Base-by-base conservation (phyloP, 2,888 invertebrate species). In the Drosophila affinis region DNA sequence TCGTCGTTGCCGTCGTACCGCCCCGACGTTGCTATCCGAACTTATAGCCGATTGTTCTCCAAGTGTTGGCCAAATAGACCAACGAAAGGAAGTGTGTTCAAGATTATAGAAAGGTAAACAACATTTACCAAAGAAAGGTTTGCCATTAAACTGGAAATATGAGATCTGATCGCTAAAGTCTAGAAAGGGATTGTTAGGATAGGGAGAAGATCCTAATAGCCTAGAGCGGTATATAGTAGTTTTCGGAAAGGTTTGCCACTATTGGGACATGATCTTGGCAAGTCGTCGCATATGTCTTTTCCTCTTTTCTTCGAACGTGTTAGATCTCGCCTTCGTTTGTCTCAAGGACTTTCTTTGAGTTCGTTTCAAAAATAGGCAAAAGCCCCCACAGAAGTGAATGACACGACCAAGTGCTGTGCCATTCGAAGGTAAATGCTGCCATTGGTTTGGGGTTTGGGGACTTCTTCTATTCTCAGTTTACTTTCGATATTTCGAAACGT, bases 341-440 rank as follows among this genome's bases (percentile, higher is more conserved):
- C 48, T 24, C 48, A 48, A 51, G 49, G 34, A 51, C 29, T 27
- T 57, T 46, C 18, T 3, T 14, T 21, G 34, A 51, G 7, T 27
- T 57, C 27, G 14, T 3, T 14, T 21, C 1, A 27, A 29, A 56
- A 56, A 12, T 3, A 29, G 18, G 9, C 39, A 39, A 39, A 39
- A n/a, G 39, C 14, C 39, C n/a, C 6, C 7, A n/a, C 39, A 39
- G 7, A 39, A 39, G 39, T 39, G 39, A 39, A 39, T 39, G 70
- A 52, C 34, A 56, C 14, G 47, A 60, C 53, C 27, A 62, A 44
- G 51, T 56, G 70, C 68, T 58, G 61, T 72, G 70, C 56, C 53
- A 65, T 70, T 46, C 60, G 67, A 77, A 80, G 71, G 69, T 71
- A 78, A 82, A 63, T 73, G 71, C 70, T 70, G 71, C 70, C 68